A percentile compares a stretch with the other conserved stretches of the same genome.
phyloP scores from a whole-genome alignment of 2,113 vertebrate genomes.

The Odontesthes bonariensis region DNA sequence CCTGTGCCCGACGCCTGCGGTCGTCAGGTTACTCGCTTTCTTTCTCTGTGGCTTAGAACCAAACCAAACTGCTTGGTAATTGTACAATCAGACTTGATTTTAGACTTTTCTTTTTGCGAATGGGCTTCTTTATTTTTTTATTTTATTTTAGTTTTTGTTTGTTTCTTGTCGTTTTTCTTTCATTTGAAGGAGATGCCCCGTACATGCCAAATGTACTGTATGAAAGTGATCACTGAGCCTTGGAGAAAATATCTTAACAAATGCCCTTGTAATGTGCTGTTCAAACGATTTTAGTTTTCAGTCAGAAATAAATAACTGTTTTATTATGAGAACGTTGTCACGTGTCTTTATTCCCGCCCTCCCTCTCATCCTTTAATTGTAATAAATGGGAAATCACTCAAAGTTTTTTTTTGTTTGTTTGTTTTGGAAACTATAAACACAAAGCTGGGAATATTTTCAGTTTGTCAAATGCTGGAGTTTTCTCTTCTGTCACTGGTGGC shows the following conservation, averaged over 20 bases:
- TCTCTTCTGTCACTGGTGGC: background rate
- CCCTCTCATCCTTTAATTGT: too few species aligned
- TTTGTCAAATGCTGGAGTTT: background rate
- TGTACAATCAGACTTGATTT: constrained; percentile 76
- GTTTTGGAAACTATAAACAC: background rate
- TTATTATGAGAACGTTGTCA: constrained; percentile 65
- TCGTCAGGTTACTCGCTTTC: constrained; percentile 40
- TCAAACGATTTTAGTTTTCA: constrained; percentile 80
- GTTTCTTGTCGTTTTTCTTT: constrained; percentile 50
- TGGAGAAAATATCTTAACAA: constrained; percentile 78
- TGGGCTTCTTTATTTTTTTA: constrained; percentile 24
- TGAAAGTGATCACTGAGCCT: constrained; percentile 85
- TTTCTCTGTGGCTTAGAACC: constrained; percentile 75
- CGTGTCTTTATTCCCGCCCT: constrained; percentile 5
- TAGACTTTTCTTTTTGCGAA: constrained; percentile 34
- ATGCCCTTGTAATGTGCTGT: constrained; percentile 83
- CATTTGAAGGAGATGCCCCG: constrained; percentile 79
- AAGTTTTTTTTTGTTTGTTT: background rate
- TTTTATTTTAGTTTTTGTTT: constrained; percentile 18
- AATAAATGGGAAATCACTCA: background rate
- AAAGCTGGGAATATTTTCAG: background rate
- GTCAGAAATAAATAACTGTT: constrained; percentile 83
- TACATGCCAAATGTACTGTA: constrained; percentile 82
- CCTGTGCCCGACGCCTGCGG: constrained; percentile 54
- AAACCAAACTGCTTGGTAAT: constrained; percentile 76